phyloP scores from a whole-genome alignment of 1,140 invertebrate species.

The Whitmania pigra region DNA sequence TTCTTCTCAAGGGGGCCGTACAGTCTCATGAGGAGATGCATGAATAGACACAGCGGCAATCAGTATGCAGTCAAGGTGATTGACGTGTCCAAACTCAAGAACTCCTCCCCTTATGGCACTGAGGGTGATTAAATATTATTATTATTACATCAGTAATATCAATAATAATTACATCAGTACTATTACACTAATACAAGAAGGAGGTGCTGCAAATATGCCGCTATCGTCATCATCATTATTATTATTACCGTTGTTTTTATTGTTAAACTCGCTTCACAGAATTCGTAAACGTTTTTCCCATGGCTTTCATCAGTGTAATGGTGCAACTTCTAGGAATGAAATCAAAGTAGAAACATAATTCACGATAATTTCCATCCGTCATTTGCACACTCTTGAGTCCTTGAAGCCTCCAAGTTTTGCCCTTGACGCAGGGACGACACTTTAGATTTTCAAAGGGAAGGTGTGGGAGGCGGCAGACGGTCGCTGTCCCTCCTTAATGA shows the following conservation, averaged over 20 bases:
- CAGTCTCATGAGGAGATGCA: conserved; percentile 85
- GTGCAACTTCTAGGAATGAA: no score
- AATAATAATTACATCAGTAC: background rate
- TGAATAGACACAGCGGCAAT: conserved; percentile 82
- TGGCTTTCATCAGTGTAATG: no score
- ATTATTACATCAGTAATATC: no score
- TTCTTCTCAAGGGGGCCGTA: conserved; percentile 76
- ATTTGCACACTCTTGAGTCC: no score
- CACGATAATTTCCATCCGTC: no score
- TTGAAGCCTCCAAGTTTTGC: no score
- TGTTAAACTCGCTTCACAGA: no score
- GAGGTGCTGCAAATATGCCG: background rate
- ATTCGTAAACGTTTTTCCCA: background rate
- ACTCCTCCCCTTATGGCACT: conserved; percentile 82
- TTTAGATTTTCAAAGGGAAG: no score
- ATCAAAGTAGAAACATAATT: no score
- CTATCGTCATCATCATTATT: background rate
- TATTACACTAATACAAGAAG: background rate
- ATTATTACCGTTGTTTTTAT: background rate
- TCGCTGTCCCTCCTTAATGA: no score
- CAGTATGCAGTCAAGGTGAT: conserved; percentile 98
- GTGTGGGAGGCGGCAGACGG: no score
- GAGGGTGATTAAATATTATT: conserved; percentile 56
- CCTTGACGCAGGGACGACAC: no score
- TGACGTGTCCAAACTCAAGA: conserved; percentile 91